A percentile compares a stretch with the other conserved stretches of the same genome.
phyloP scores from a whole-genome alignment of 2,113 vertebrate genomes.

The Vanacampus margaritifer region DNA sequence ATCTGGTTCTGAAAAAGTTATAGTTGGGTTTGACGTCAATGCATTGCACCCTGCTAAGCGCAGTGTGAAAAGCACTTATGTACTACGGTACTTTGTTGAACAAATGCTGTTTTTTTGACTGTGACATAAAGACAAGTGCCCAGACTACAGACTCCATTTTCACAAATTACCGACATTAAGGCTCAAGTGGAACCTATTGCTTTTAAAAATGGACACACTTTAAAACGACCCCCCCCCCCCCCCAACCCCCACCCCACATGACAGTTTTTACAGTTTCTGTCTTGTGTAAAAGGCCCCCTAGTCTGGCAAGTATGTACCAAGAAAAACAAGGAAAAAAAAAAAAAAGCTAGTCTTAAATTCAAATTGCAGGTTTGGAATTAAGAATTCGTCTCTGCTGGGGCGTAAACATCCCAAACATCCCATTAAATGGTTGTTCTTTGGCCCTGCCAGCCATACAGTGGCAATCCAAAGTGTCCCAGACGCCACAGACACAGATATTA shows the following conservation, averaged over 20 bases:
- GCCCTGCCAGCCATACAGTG: conserved; percentile 23
- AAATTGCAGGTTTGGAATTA: conserved; percentile 32
- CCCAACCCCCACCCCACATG: background rate
- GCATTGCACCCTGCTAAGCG: too few species aligned
- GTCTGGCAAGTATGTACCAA: conserved; percentile 27
- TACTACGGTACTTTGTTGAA: background rate
- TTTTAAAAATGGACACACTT: background rate
- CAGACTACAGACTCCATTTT: too few species aligned
- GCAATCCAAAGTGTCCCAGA: conserved; percentile 28
- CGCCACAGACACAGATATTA: conserved; percentile 50
- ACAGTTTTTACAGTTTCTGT: background rate
- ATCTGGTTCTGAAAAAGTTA: too few species aligned
- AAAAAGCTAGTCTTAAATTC: conserved; percentile 15
- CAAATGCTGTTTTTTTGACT: background rate
- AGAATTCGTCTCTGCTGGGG: conserved; percentile 22
- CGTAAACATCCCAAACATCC: conserved; percentile 32
- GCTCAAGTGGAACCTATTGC: background rate
- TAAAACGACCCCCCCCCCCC: background rate
- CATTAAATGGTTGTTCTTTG: conserved; percentile 34
- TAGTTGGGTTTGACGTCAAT: too few species aligned
- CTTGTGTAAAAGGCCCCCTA: background rate
- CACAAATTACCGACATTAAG: too few species aligned
- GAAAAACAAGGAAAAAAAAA: conserved; percentile 13
- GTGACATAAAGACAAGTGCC: background rate
- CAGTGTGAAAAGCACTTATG: background rate